A percentile compares a stretch with the other conserved stretches of the same genome.
Conservation (phyloP, 2,113 vertebrate species). For the Cyprinodon brontotheroides region DNA sequence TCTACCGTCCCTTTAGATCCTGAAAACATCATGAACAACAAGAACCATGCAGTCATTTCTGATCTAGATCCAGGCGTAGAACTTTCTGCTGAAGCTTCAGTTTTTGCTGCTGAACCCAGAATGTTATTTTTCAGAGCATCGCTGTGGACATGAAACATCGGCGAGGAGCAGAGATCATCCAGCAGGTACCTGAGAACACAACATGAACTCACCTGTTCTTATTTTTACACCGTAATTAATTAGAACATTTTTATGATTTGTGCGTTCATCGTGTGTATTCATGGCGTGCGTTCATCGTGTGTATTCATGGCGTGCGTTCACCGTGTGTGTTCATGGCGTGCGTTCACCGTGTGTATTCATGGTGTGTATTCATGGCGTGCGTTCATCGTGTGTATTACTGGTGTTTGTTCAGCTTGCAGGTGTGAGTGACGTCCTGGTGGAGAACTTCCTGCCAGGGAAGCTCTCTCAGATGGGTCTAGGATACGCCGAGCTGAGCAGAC, state of each 20-base stretch:
- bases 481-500: slow-evolving; percentile 82
- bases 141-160: slow-evolving; percentile 91
- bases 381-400: too few species aligned
- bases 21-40: too few species aligned
- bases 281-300: too few species aligned
- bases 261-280: too few species aligned
- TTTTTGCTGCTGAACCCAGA: background rate
- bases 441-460: slow-evolving; percentile 94
- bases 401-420: slow-evolving; percentile 90
- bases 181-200: slow-evolving; percentile 71
- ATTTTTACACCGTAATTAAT: too few species aligned
- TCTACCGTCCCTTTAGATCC: too few species aligned
- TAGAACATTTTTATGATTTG: slow-evolving; percentile 14
- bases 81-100: background rate
- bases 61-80: too few species aligned
- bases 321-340: too few species aligned
- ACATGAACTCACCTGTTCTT: too few species aligned
- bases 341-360: too few species aligned
- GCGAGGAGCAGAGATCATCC: slow-evolving; percentile 83
- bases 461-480: slow-evolving; percentile 87
- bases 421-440: slow-evolving; percentile 89
- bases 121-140: slow-evolving; percentile 84
- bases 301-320: too few species aligned
- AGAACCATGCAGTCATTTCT: too few species aligned
- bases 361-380: slow-evolving; percentile 11